Conservation (phyloP, 37 sponge, comb jelly and placozoan species). For the Sycon ciliatum region DNA sequence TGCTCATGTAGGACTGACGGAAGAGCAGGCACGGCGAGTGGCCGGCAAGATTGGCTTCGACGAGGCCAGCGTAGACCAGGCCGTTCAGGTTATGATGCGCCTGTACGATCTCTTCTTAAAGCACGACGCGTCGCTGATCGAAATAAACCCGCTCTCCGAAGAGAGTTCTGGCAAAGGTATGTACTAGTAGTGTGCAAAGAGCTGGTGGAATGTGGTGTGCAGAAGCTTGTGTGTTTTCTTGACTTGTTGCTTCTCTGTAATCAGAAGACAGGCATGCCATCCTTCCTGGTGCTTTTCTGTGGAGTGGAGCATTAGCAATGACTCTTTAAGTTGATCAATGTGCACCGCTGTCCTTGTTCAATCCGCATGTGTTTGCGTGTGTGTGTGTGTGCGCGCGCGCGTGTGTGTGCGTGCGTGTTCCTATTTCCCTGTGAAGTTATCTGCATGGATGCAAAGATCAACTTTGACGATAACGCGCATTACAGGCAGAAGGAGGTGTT, state of each 20-base stretch:
- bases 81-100: conserved; percentile 64
- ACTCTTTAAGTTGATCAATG: no score
- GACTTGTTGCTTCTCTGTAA: not conserved
- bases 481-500: conserved; percentile 72
- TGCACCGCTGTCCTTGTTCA: no score
- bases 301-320: no score
- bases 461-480: conserved; percentile 86
- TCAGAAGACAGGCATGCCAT: not conserved
- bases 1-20: conserved; percentile 24
- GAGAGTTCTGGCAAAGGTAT: conserved; percentile 50
- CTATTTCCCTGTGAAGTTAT: conserved; percentile 43
- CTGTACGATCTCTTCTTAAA: conserved; percentile 73
- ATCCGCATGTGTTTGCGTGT: no score
- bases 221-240: no score
- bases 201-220: no score
- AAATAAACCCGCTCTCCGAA: conserved; percentile 84
- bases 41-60: conserved; percentile 52
- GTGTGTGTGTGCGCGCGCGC: no score
- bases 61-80: conserved; percentile 45
- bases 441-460: conserved; percentile 93
- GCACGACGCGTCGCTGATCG: conserved; percentile 69
- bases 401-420: not conserved
- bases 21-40: conserved; percentile 47
- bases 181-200: not conserved
- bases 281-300: not conserved